These are phyloP conservation scores for Chrysolina haemoptera DNA, from an alignment of 2,888 invertebrate species.

Conservation along the genomic window DNA sequence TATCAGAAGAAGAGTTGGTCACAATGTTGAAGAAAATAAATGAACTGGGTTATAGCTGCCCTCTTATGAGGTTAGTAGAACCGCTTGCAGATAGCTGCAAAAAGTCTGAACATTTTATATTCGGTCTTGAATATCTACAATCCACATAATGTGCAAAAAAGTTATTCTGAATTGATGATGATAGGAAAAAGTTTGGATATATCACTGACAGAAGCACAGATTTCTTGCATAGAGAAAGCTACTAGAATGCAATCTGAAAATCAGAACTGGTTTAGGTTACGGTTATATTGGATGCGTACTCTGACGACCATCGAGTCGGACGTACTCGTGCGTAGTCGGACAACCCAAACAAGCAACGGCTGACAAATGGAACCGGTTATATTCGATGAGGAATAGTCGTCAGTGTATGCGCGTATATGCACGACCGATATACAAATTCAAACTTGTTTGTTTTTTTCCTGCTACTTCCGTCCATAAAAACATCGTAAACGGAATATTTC, in stretches of 20 bases:
- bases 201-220: conserved; percentile 7
- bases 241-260: conserved; percentile 26
- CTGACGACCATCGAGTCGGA: too few species aligned
- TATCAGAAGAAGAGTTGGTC: background rate
- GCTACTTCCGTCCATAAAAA: too few species aligned
- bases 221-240: conserved; percentile 26
- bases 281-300: too few species aligned
- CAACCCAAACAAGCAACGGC: too few species aligned
- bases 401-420: too few species aligned
- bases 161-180: background rate
- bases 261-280: conserved; percentile 19
- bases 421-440: too few species aligned
- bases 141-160: background rate
- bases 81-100: conserved; percentile 9
- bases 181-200: conserved; percentile 18
- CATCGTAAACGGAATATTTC: too few species aligned
- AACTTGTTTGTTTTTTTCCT: too few species aligned
- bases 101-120: background rate
- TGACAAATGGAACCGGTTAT: too few species aligned
- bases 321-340: too few species aligned
- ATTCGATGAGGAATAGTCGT: too few species aligned
- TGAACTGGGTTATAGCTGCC: background rate
- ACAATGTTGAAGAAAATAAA: background rate
- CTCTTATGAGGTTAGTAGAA: conserved; percentile 18
- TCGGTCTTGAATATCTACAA: conserved; percentile 7